Evolutionary conservation across 2,113 vertebrate species (phyloP).

Genomic region (Pitta sordida): DNA sequence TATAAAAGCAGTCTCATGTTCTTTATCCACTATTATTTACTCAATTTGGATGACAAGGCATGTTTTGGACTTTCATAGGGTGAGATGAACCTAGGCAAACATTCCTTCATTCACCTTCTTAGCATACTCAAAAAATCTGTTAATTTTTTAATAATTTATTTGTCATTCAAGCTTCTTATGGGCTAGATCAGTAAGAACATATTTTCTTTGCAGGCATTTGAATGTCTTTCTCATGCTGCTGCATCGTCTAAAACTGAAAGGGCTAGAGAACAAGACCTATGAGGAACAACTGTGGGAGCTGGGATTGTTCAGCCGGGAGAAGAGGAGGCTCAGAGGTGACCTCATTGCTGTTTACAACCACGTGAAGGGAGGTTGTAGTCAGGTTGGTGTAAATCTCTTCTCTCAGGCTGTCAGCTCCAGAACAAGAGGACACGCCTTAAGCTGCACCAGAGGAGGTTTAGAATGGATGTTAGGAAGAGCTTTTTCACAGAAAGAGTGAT

Average conservation of each 20-base stretch:
- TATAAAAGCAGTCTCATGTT: background rate
- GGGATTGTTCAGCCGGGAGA: too few relatives aligned
- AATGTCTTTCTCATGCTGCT: background rate
- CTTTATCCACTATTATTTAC: background rate
- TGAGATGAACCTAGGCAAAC: background rate
- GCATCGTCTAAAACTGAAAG: background rate
- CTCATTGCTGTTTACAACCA: too few relatives aligned
- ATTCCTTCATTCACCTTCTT: background rate
- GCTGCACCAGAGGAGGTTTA: too few relatives aligned
- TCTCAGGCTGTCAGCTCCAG: too few relatives aligned
- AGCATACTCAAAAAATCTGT: background rate
- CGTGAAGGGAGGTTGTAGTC: too few relatives aligned
- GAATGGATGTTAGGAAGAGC: too few relatives aligned
- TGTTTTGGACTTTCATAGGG: background rate
- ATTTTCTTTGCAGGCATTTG: background rate
- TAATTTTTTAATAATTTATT: background rate
- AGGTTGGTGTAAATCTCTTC: too few relatives aligned
- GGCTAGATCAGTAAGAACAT: background rate
- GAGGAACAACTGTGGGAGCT: too few relatives aligned
- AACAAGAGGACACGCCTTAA: too few relatives aligned
- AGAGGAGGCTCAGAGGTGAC: too few relatives aligned
- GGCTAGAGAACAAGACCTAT: too few relatives aligned
- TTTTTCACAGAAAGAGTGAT: too few relatives aligned
- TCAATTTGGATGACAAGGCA: background rate
- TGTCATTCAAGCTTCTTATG: background rate